These are phyloP conservation scores for Coenonympha glycerion DNA, from an alignment of 2,888 invertebrate genomes.

Conservation along the genomic window DNA sequence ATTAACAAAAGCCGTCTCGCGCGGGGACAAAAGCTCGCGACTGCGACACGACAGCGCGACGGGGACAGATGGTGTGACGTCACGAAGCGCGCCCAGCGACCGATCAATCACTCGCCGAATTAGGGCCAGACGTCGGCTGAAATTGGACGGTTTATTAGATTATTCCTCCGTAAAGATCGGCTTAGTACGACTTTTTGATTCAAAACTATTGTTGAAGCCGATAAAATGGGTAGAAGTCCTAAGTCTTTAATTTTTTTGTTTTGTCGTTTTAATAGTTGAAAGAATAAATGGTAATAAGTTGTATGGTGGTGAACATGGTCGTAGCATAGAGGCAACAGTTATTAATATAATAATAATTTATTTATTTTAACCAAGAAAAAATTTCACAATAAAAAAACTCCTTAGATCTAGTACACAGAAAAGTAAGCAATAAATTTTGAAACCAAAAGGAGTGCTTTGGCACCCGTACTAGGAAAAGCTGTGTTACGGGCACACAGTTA, in stretches of 20 bases:
- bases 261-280: no score
- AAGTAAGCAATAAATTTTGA: no score
- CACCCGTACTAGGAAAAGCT: no score
- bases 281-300: no score
- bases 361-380: no score
- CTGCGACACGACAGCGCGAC: slow-evolving; percentile 30
- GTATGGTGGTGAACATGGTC: no score
- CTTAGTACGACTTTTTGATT: slow-evolving; percentile 5
- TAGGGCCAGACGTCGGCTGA: slow-evolving; percentile 23
- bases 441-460: no score
- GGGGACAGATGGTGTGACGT: slow-evolving; percentile 35
- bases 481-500: no score
- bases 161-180: slow-evolving; percentile 11
- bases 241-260: neutral
- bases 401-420: no score
- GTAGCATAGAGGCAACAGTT: no score
- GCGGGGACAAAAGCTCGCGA: slow-evolving; percentile 28
- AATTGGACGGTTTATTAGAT: slow-evolving; percentile 25
- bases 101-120: slow-evolving; percentile 29
- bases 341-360: no score
- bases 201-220: neutral
- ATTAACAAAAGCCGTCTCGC: slow-evolving; percentile 33
- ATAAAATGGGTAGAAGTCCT: slow-evolving; percentile 1
- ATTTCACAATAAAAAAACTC: no score
- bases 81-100: slow-evolving; percentile 18